A percentile compares a stretch with the other conserved stretches of the same genome.
phyloP scores from a whole-genome alignment of 2,888 invertebrate genomes.

The Andrena marginata region DNA sequence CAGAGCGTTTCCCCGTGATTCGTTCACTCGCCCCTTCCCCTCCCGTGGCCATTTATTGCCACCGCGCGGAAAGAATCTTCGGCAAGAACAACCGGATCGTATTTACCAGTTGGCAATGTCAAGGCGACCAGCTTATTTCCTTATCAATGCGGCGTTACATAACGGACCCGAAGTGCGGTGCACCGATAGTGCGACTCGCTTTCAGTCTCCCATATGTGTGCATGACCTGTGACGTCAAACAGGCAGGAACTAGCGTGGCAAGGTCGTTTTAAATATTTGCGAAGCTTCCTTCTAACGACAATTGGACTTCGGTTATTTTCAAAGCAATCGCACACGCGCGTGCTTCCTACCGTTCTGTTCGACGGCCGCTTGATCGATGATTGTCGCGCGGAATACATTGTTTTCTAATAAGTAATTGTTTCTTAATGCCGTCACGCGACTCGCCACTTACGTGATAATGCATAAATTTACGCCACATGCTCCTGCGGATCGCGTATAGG shows the following conservation, averaged over 20 bases:
- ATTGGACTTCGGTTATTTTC: constrained; percentile 37
- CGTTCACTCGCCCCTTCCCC: too few species aligned
- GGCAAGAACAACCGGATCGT: constrained; percentile 50
- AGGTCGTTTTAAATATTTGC: constrained; percentile 59
- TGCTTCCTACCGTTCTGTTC: neutral
- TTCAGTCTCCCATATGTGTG: constrained; percentile 56
- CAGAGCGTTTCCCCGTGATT: too few species aligned
- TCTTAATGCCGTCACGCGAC: neutral
- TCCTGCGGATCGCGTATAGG: neutral
- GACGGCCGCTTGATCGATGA: neutral
- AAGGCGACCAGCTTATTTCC: constrained; percentile 71
- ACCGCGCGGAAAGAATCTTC: constrained; percentile 41
- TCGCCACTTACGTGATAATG: neutral
- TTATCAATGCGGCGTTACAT: constrained; percentile 69
- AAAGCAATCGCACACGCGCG: neutral
- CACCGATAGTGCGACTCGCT: constrained; percentile 64
- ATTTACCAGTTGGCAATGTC: constrained; percentile 67
- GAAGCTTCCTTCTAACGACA: constrained; percentile 40
- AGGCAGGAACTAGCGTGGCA: constrained; percentile 45
- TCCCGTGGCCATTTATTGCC: neutral
- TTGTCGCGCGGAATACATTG: neutral
- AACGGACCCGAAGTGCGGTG: constrained; percentile 62
- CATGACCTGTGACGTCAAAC: constrained; percentile 72
- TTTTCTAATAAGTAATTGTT: neutral
- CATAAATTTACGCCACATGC: neutral